A percentile compares a stretch with the other conserved stretches of the same genome.
phyloP scores from a whole-genome alignment of 2,797 vertebrate species.

The Clarias platycephalus region DNA sequence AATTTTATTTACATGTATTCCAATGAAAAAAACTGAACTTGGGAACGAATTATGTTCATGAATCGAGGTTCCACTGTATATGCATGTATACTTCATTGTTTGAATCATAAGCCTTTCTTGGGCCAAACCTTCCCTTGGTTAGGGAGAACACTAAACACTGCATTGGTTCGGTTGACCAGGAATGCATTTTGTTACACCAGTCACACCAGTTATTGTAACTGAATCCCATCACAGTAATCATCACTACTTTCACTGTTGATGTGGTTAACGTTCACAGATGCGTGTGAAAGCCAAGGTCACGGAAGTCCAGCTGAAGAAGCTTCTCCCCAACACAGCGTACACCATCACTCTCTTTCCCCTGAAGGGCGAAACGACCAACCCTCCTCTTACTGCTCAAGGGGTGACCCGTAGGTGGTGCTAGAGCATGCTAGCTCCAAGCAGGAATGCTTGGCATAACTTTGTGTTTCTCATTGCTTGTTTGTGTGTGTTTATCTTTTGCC shows the following conservation, averaged over 20 bases:
- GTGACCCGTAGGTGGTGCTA: constrained; percentile 84
- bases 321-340: constrained; percentile 90
- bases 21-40: no score
- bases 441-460: constrained; percentile 32
- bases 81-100: neutral
- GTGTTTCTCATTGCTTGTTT: constrained; percentile 40
- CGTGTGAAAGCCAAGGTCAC: constrained; percentile 62
- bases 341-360: constrained; percentile 81
- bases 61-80: no score
- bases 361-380: constrained; percentile 81
- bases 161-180: neutral
- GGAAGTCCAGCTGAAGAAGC: constrained; percentile 82
- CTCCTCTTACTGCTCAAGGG: constrained; percentile 85
- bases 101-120: neutral
- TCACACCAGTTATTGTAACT: neutral
- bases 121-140: neutral
- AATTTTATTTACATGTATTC: no score
- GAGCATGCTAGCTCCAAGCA: constrained; percentile 51
- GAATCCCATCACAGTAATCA: constrained; percentile 7
- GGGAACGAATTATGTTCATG: no score
- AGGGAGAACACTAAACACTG: neutral
- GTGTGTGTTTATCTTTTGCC: constrained; percentile 27
- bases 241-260: constrained; percentile 46
- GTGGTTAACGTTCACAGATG: constrained; percentile 59
- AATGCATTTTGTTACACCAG: neutral